Evolutionary conservation across 1,140 invertebrate species (phyloP).

Genomic region (Orchesella cincta): DNA sequence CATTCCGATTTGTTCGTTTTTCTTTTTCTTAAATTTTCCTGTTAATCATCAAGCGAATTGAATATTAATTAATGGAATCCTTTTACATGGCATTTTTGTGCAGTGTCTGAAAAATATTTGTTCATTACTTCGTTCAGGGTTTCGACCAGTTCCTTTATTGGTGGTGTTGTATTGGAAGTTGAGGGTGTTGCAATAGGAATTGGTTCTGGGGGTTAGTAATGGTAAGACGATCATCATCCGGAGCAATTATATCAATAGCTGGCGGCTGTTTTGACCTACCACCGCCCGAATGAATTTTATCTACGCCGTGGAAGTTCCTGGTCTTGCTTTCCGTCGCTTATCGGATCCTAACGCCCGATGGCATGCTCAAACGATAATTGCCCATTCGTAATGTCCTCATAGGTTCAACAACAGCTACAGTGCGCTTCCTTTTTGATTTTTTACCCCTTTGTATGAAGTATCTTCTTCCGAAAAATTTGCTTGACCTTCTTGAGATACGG

Average conservation of each 20-base stretch:
- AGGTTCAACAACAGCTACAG: constrained; percentile 13
- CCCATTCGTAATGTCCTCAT: constrained; percentile 1
- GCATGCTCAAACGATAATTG: constrained; percentile 25
- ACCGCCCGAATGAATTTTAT: neutral
- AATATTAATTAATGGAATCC: neutral
- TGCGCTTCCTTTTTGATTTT: constrained; percentile 8
- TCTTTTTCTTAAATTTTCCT: constrained; percentile 9
- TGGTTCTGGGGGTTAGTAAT: neutral
- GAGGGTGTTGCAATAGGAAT: neutral
- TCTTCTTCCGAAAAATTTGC: constrained; percentile 6
- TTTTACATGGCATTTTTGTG: neutral
- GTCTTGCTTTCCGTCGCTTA: neutral
- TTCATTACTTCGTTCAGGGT: no score
- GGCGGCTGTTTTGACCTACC: constrained; percentile 3
- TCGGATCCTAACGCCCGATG: neutral
- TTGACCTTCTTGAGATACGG: neutral
- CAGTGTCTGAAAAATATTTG: neutral
- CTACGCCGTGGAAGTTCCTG: neutral
- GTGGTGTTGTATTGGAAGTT: neutral
- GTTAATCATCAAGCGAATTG: neutral
- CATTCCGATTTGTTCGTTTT: neutral
- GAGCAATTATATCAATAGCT: constrained; percentile 15
- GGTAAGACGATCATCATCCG: constrained; percentile 14
- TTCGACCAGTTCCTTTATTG: no score
- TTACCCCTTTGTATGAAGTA: neutral